Conservation (phyloP, 2,797 vertebrate species). For the Ptychadena robeensis region DNA sequence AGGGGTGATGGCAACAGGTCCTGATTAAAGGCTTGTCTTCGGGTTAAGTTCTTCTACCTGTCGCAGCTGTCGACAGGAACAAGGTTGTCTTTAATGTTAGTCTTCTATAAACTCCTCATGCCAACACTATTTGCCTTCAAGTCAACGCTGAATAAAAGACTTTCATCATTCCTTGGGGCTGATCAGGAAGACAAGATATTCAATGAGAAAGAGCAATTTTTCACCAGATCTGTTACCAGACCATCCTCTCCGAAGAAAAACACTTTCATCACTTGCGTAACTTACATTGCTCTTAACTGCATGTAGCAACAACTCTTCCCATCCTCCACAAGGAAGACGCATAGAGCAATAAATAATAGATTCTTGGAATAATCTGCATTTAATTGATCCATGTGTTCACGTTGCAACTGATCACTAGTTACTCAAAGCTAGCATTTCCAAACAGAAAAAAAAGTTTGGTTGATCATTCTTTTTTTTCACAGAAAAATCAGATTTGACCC, state of each 20-base stretch:
- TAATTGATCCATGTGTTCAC: constrained; percentile 52
- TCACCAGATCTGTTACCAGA: neutral
- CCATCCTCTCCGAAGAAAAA: neutral
- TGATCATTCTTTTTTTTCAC: neutral
- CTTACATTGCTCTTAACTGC: constrained; percentile 2
- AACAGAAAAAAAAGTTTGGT: constrained; percentile 5
- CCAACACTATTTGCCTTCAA: constrained; percentile 53
- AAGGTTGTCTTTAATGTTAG: constrained; percentile 53
- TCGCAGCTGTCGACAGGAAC: constrained; percentile 45
- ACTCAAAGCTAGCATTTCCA: constrained; percentile 25
- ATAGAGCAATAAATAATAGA: constrained; percentile 48
- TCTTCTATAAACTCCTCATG: constrained; percentile 31
- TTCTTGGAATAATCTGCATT: constrained; percentile 49
- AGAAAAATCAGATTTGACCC: neutral
- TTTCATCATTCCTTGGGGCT: constrained; percentile 23
- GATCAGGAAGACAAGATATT: constrained; percentile 28
- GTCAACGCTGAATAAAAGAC: constrained; percentile 26
- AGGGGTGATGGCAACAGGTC: constrained; percentile 33
- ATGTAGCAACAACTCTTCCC: constrained; percentile 22
- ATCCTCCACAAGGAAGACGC: constrained; percentile 35
- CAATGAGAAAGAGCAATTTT: constrained; percentile 19
- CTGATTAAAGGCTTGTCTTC: constrained; percentile 48
- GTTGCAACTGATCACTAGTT: constrained; percentile 34
- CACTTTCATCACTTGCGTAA: constrained; percentile 24
- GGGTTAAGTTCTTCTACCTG: constrained; percentile 52